Evolutionary conservation across 2,797 vertebrate species (phyloP), one percentile per base, ranked within the genome.

Genomic region (Anomalospiza imberbis): DNA sequence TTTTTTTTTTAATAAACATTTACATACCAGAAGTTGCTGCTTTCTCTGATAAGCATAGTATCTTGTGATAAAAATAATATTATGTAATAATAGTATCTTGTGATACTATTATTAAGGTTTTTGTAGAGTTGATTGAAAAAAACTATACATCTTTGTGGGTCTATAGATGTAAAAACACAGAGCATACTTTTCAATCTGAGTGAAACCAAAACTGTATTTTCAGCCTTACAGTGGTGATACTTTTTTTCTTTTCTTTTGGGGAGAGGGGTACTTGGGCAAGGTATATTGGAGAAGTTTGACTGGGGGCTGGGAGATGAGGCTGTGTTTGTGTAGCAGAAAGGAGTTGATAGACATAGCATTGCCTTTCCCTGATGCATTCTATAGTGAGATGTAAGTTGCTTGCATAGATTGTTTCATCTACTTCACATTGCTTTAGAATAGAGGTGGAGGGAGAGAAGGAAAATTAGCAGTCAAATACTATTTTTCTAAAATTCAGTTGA

Each of bases 11-110:
- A 75, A 42, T 21, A 79, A 75, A 31, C 7, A n/a, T 5, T 31
- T 9, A 10, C 20, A 6, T 83, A 51, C 29, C 20, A 58, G 65
- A 58, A 71, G 29, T 48, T 88, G 28, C 44, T 82, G 53, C 50
- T 94, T 87, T 75, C 68, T 89, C 50, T 89, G 42, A 60, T 95
- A 94, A 85, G 38, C 38, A 40, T 13, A 40, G 78, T 92, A 68
- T 88, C 13, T 71, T 86, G 38, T 40, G 38, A 40, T 40, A 40
- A 13, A 40, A 40, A 13, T 40, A 40, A 13, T 40, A 40, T 40
- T 40, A 40, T 40, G 38, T 40, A 40, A 40, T 40, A 40, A 40
- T 40, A 40, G 38, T 40, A 40, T 40, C 38, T 85, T 50, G 6
- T 61, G 18, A 31, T 74, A 12, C 42, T 71, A 7, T 65, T 78